These are phyloP conservation scores for Cacatua alba DNA, from an alignment of 2,113 vertebrate genomes.

Conservation along the genomic window DNA sequence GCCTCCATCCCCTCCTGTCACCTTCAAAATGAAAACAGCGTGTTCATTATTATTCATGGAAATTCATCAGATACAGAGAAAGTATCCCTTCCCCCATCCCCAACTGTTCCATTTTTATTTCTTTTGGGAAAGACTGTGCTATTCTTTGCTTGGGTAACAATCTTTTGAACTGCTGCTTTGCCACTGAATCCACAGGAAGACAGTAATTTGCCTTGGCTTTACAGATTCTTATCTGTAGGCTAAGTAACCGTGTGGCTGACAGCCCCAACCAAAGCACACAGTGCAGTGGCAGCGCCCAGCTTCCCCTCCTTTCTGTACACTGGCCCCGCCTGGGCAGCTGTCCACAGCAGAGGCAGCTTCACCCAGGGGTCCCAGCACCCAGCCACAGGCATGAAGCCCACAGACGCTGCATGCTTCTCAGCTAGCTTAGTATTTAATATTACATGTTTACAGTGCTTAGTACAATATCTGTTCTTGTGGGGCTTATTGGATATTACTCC, in stretches of 20 bases:
- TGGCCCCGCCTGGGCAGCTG: background rate
- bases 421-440: background rate
- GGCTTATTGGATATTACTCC: background rate
- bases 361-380: background rate
- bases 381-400: background rate
- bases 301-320: background rate
- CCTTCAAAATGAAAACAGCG: constrained; percentile 62
- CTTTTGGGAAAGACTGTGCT: constrained; percentile 18
- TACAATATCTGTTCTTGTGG: background rate
- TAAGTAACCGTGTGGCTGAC: background rate
- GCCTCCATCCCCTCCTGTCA: constrained; percentile 32
- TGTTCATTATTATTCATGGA: constrained; percentile 62
- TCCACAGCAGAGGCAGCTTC: background rate
- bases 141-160: constrained; percentile 2
- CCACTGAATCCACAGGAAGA: background rate
- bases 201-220: background rate
- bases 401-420: background rate
- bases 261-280: background rate
- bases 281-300: background rate
- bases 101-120: constrained; percentile 1
- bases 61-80: background rate
- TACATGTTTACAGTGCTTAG: background rate
- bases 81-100: background rate
- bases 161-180: background rate
- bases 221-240: background rate